phyloP scores from a whole-genome alignment of 1,140 invertebrate species.

The Brachionus koreanus region DNA sequence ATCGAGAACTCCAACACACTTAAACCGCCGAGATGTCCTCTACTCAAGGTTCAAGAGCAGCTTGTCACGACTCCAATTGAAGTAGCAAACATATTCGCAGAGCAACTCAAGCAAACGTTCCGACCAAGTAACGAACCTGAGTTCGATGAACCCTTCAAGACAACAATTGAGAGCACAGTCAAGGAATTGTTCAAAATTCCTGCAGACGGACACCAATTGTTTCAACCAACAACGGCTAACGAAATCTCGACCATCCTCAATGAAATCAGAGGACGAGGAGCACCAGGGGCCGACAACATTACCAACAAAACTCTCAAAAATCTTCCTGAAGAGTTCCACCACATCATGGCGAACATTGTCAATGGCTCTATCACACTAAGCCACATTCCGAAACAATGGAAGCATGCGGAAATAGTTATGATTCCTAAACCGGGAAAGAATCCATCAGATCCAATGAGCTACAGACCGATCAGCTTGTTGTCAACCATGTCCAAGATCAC shows the following conservation, averaged over 20 bases:
- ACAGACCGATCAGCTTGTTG: constrained; percentile 45
- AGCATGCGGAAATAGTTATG: constrained; percentile 1
- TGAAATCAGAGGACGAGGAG: background rate
- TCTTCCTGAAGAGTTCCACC: background rate
- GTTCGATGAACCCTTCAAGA: background rate
- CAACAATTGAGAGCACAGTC: background rate
- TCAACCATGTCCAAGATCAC: constrained; percentile 29
- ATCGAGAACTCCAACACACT: background rate
- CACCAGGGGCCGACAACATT: background rate
- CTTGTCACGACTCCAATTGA: no score
- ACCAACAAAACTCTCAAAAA: background rate
- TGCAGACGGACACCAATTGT: background rate
- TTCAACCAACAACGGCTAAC: background rate
- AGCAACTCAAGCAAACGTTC: background rate
- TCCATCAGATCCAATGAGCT: background rate
- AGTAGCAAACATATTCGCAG: no score
- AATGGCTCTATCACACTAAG: background rate
- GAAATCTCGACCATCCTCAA: background rate
- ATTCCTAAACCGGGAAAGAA: constrained; percentile 46
- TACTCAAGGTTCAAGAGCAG: background rate
- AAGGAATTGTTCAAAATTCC: background rate
- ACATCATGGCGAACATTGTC: background rate
- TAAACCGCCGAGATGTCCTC: background rate
- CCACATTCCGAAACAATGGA: constrained; percentile 42
- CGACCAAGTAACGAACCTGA: background rate